Percentiles rank a stretch among this genome's conserved stretches.
phyloP scores from a whole-genome alignment of 2,888 invertebrate genomes.

The Saturnia pavonia region DNA sequence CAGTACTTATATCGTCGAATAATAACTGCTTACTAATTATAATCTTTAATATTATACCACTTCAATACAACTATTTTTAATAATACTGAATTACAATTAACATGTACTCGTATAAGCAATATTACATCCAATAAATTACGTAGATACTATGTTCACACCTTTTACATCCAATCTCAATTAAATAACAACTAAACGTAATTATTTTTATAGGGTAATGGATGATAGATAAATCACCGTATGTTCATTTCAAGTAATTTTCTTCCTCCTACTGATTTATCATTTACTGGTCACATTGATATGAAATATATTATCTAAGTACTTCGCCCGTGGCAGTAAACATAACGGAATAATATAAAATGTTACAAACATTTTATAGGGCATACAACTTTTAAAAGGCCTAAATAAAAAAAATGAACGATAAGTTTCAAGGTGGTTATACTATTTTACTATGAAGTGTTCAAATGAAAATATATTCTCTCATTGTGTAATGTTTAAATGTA shows the following conservation, averaged over 20 bases:
- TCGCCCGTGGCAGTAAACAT: background rate
- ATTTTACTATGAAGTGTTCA: background rate
- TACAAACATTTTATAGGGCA: too few species aligned
- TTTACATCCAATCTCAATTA: background rate
- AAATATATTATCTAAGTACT: background rate
- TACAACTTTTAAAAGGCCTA: background rate
- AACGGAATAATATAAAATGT: background rate
- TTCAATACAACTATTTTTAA: background rate
- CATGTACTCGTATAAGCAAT: too few species aligned
- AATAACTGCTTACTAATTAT: too few species aligned
- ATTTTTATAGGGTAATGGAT: background rate
- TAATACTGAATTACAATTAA: too few species aligned
- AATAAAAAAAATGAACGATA: background rate
- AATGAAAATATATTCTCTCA: too few species aligned
- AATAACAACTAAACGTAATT: background rate
- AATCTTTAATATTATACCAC: too few species aligned
- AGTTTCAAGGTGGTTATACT: background rate
- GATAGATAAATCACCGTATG: conserved; percentile 1
- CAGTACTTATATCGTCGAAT: too few species aligned
- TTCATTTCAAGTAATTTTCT: conserved; percentile 2
- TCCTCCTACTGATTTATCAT: conserved; percentile 13
- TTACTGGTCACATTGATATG: conserved; percentile 12
- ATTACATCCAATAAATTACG: background rate
- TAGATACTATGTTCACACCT: background rate
- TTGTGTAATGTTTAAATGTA: background rate